Evolutionary conservation across 2,797 vertebrate species (phyloP), one percentile per base, ranked within the genome.

Genomic region (Intellagama lesueurii): DNA sequence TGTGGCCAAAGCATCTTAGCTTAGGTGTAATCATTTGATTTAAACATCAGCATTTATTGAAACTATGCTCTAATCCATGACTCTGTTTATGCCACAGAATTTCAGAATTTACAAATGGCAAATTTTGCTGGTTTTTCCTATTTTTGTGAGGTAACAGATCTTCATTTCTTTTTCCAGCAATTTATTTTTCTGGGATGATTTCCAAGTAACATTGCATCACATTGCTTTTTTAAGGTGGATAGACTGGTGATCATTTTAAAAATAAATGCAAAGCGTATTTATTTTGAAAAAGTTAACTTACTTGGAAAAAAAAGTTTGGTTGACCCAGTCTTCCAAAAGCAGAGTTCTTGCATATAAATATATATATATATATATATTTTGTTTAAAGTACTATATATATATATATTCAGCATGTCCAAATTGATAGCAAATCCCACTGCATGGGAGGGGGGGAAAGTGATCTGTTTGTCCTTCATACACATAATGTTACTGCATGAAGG

Each of bases 1-100:
- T 92, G 81, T 81, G 79, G 91, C 90, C 88, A 87, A 93, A 91
- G 77, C 88, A 89, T 92, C 90, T 90, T 70, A 64, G 79, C 90
- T 91, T 90, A 88, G 86, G 94, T 90, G 91, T 89, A 93, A 88
- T 87, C 73, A 81, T 91, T 94, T 92, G 76, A 90, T 94, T 95
- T 94, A 93, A 94, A 95, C 69, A 24, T 72, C 70, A 30, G 92
- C 72, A 88, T n/a, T 92, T 90, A 91, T 79, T 92, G 90, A 92
- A 94, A 87, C 92, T 89, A 83, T 32, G 11, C 35, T 8, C 7
- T 47, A 30, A 7, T 76, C 56, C 22, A 35, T 35, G 22, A 77
- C 47, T 47, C 24, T 83, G 5, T 77, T 83, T 77, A 52, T 66
- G 24, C 12, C 72, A 40, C n/a, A 69, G 44, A 56, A 47, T 47